Evolutionary conservation across 2,113 vertebrate genomes (phyloP), one percentile per base, ranked within the genome.

Genomic region (Pedionomus torquatus): DNA sequence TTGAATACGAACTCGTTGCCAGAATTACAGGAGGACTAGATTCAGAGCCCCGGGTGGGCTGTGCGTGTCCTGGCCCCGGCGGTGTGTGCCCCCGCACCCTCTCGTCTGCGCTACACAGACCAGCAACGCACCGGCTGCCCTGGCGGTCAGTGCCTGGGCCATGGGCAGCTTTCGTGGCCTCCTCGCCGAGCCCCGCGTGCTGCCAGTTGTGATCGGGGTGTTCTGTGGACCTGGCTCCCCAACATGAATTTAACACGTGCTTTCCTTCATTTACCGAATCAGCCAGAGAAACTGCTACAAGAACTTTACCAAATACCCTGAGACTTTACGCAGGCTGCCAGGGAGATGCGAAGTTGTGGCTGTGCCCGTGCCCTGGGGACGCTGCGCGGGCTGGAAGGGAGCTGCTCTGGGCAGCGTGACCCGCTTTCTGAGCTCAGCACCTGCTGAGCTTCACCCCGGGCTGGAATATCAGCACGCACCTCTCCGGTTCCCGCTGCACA

Each of bases 1-100:
- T 97, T 97, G 92, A 95, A 96, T 79, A 48, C 54, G 69, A 95
- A 93, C 37, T 82, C 49, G 10, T 61, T 87, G 81, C 61, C 70
- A 72, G 90, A 89, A 78, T 48, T 79, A 33, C 17, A 43, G 2
- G 10, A 89, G 63, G 39, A 61, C 37, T 57, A 49, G 70, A 46
- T 33, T 57, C 35, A 21, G 74, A 91, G 69, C 31, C 28, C 16
- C 21, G 11, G n/a, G 49, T 57, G 77, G 69, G n/a, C 39, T 43
- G 35, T 37, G 12, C 14, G 10, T 18, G 44, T 31, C 75, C 64
- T 41, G 41, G 52, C 65, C 91, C 41, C 37, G 52, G 52, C 7
- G 0, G 48, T 28, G 44, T 35, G 14, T 44, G 26, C 16, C 33
- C 77, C 61, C 39, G 43, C 28, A 19, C 82, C 74, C 33, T 86